phyloP scores from a whole-genome alignment of 2,888 invertebrate genomes.

The Nebria salina region DNA sequence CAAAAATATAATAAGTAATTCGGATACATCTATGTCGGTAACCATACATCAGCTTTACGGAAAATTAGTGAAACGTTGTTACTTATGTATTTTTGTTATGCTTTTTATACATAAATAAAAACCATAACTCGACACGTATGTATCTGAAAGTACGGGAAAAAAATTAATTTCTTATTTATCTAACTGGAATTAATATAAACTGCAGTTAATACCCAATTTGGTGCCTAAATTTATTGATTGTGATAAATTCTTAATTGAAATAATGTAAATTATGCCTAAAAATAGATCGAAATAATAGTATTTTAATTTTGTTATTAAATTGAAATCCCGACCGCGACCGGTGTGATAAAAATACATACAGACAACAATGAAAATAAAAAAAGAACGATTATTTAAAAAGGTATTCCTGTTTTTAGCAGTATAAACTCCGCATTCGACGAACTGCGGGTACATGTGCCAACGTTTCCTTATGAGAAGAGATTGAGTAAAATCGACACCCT shows the following conservation, averaged over 20 bases:
- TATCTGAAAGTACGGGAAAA: not conserved
- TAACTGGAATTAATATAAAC: too few species aligned
- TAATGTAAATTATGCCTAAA: too few species aligned
- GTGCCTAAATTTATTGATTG: too few species aligned
- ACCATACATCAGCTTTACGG: not conserved
- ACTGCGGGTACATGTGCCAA: conserved; percentile 96
- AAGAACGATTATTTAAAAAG: conserved; percentile 28
- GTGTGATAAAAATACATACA: not conserved
- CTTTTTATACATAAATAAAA: not conserved
- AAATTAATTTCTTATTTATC: not conserved
- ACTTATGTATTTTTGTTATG: conserved; percentile 1
- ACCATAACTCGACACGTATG: not conserved
- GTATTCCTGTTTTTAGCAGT: conserved; percentile 77
- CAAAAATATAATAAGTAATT: conserved; percentile 12
- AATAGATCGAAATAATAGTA: not conserved
- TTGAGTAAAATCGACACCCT: conserved; percentile 98
- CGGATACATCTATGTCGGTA: not conserved
- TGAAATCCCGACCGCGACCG: not conserved
- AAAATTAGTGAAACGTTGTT: not conserved
- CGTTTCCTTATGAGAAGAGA: conserved; percentile 98
- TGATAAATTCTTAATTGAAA: too few species aligned
- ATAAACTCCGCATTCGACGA: conserved; percentile 99
- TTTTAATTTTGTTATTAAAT: not conserved
- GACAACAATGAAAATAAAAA: not conserved
- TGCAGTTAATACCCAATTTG: too few species aligned